Base-by-base conservation (phyloP, 2,888 invertebrate genomes). In the Archips crataeganus region DNA sequence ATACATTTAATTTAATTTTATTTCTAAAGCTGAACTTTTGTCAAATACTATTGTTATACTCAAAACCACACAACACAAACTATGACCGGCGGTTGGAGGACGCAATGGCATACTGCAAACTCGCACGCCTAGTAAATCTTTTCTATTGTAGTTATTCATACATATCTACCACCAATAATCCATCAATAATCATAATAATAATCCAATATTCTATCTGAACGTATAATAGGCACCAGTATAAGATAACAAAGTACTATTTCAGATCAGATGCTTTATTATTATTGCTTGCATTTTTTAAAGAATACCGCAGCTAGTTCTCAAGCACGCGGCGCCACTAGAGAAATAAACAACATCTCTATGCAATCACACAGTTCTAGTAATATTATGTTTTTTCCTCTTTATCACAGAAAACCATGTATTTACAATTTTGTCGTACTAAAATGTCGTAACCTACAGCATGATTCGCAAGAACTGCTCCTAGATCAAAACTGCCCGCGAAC, bases 371-470 rank as follows among this genome's bases (percentile, higher is more conserved):
- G 91, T 91, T 91, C 91, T 94, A 94, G 91, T 92, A 87, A 90
- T 91, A 90, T 89, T 88, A 87, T 88, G 82, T 87, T 89, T 90
- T 91, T 90, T 90, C 91, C 91, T 88, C 85, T 87, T 94, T 95
- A 95, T 95, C 95, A 95, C 95, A 95, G 95, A 95, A 95, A 95
- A 95, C 94, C 88, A 95, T 95, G 93, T 95, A 95, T 95, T 92
- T 95, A 95, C 95, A 95, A 94, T 92, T 94, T 94, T 92, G 92
- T 92, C 94, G 87, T 88, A 91, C 91, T 90, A 90, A 88, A 87
- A 89, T 92, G 90, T 87, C 87, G 90, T 89, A 92, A 83, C 87
- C 87, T 89, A 90, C 86, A 87, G 87, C 87, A 90, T 91, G 91
- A 87, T 84, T 90, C 87, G 90, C 86, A 89, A 90, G 88, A 85